A percentile compares a stretch with the other conserved stretches of the same genome.
Evolutionary conservation across 2,113 vertebrate species (phyloP).

Genomic region (Alectura lathami): DNA sequence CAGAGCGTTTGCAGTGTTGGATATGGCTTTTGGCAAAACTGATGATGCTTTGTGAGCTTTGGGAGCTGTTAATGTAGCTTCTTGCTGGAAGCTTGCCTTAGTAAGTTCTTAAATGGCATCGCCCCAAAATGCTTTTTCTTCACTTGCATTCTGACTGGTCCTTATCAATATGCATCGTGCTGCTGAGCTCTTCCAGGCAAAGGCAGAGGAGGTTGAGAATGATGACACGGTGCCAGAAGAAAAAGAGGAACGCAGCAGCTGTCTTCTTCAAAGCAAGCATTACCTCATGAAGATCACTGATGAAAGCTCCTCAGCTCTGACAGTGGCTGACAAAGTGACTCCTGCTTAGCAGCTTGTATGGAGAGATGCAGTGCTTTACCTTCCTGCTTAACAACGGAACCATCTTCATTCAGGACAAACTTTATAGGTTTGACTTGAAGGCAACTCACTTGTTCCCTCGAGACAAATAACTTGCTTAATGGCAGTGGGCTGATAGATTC

Average conservation of each 20-base stretch:
- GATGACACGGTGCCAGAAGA: conserved; percentile 84
- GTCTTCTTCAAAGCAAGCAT: conserved; percentile 82
- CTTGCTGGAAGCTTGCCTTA: conserved; percentile 92
- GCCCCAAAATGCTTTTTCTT: not conserved
- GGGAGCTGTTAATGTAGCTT: conserved; percentile 87
- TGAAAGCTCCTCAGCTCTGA: conserved; percentile 78
- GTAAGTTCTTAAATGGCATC: conserved; percentile 70
- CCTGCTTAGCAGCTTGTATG: not conserved
- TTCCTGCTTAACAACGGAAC: not conserved
- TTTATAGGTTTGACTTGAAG: not conserved
- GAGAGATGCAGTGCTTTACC: not conserved
- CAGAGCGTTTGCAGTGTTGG: conserved; percentile 85
- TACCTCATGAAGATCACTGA: conserved; percentile 86
- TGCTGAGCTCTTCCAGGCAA: conserved; percentile 89
- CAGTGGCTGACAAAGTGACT: conserved; percentile 81
- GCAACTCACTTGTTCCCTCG: not conserved
- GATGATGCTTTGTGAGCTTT: conserved; percentile 90
- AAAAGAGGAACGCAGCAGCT: conserved; percentile 86
- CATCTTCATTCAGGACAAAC: fast-evolving
- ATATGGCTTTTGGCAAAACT: conserved; percentile 91
- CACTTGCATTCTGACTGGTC: not conserved
- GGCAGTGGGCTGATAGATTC: not conserved
- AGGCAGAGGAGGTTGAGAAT: conserved; percentile 90
- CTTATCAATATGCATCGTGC: not conserved
- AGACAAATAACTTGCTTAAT: not conserved